Conservation (phyloP, 1,140 invertebrate genomes). For the Bombus superbus region DNA sequence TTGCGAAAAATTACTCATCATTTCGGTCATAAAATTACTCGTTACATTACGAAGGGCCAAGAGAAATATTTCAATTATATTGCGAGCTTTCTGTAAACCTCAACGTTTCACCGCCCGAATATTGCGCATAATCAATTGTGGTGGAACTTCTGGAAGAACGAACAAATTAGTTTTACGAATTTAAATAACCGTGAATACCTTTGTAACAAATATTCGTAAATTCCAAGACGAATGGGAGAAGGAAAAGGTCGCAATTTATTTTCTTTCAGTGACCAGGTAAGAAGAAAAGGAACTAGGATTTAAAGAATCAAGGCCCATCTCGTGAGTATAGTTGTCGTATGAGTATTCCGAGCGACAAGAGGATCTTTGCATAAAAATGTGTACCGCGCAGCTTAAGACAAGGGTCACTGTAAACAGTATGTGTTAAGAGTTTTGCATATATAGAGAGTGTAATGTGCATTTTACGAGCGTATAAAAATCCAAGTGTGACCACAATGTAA, state of each 20-base stretch:
- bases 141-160: too few species aligned
- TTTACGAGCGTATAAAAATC: background rate
- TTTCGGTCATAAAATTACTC: too few species aligned
- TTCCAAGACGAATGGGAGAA: too few species aligned
- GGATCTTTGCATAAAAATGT: background rate
- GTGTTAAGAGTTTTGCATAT: constrained; percentile 7
- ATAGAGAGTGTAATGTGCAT: background rate
- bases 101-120: background rate
- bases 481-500: background rate
- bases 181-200: too few species aligned
- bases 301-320: background rate
- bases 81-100: background rate
- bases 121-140: too few species aligned
- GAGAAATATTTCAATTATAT: background rate
- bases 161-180: too few species aligned
- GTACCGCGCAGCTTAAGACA: background rate
- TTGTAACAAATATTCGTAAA: too few species aligned
- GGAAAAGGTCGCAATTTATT: background rate
- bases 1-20: background rate
- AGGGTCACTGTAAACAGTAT: background rate
- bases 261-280: background rate
- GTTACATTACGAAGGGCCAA: background rate
- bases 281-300: background rate
- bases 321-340: background rate
- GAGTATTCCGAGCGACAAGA: background rate